Percentiles rank a stretch among this genome's conserved stretches.
These are phyloP conservation scores for Dipodomys stephensi DNA, from an alignment of 2,113 vertebrate genomes.

Conservation along the genomic window DNA sequence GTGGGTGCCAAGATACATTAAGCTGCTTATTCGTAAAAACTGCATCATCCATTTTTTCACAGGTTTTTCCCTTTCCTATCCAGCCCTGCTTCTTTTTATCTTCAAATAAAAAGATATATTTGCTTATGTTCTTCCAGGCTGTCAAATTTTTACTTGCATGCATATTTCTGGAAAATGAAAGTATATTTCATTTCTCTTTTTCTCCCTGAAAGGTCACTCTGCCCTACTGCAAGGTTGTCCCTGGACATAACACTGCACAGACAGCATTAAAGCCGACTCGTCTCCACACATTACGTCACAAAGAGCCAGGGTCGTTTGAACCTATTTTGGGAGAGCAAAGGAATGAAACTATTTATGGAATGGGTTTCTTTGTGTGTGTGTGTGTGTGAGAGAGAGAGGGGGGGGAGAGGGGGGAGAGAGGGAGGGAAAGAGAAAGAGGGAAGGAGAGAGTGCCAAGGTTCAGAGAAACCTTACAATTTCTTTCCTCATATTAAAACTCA, in stretches of 20 bases:
- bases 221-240: slow-evolving; percentile 85
- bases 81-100: slow-evolving; percentile 92
- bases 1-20: slow-evolving; percentile 98
- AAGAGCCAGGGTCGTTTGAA: slow-evolving; percentile 82
- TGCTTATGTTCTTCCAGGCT: slow-evolving; percentile 91
- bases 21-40: slow-evolving; percentile 99
- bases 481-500: slow-evolving; percentile 74
- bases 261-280: slow-evolving; percentile 84
- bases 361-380: slow-evolving; percentile 77
- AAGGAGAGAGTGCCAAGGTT: slow-evolving; percentile 54
- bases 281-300: slow-evolving; percentile 86
- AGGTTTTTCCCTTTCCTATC: slow-evolving; percentile 91
- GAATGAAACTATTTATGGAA: slow-evolving; percentile 86
- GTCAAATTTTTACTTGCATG: slow-evolving; percentile 92
- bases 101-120: slow-evolving; percentile 95
- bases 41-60: slow-evolving; percentile 94
- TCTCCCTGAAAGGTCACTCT: slow-evolving; percentile 87
- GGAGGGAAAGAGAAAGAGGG: slow-evolving; percentile 28
- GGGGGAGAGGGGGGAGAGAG: not conserved
- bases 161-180: slow-evolving; percentile 91
- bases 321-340: slow-evolving; percentile 86
- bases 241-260: slow-evolving; percentile 79
- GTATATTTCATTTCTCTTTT: slow-evolving; percentile 87
- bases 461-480: slow-evolving; percentile 77
- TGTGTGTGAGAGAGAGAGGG: slow-evolving; percentile 46